These are phyloP conservation scores for Cataglyphis altisquamis DNA, from an alignment of 2,888 invertebrate genomes.

Conservation along the genomic window DNA sequence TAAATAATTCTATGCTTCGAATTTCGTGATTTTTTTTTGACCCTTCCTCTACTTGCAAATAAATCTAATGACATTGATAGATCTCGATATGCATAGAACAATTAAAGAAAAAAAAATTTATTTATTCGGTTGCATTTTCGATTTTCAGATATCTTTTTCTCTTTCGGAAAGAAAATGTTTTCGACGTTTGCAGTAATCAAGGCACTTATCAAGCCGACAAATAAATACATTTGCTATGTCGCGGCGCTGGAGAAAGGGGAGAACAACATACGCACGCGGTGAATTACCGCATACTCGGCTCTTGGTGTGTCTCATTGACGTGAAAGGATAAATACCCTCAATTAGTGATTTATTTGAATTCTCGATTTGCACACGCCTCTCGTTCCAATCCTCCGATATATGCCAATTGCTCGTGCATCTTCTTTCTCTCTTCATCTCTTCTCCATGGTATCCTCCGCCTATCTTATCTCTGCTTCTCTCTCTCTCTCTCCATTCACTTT, in stretches of 20 bases:
- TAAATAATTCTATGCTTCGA: background rate
- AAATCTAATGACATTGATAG: background rate
- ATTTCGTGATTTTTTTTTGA: background rate
- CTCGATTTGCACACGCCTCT: slow-evolving; percentile 58
- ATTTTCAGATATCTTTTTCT: background rate
- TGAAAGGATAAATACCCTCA: slow-evolving; percentile 77
- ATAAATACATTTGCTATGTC: slow-evolving; percentile 67
- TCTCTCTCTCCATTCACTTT: background rate
- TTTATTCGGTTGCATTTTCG: no score
- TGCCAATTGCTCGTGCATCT: slow-evolving; percentile 55
- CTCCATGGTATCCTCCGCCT: slow-evolving; percentile 30
- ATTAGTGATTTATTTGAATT: slow-evolving; percentile 84
- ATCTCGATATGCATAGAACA: background rate
- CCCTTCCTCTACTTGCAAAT: background rate
- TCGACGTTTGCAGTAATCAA: slow-evolving; percentile 64
- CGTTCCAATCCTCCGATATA: slow-evolving; percentile 52
- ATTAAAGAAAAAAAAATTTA: background rate
- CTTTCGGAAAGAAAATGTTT: background rate
- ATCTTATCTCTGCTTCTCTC: slow-evolving; percentile 29
- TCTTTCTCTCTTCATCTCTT: slow-evolving; percentile 29
- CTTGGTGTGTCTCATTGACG: slow-evolving; percentile 68
- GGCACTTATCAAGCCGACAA: slow-evolving; percentile 70
- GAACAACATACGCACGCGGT: background rate
- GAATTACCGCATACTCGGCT: slow-evolving; percentile 70
- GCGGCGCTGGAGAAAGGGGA: background rate